Base-by-base conservation (phyloP, 2,113 vertebrate species). In the Gadus macrocephalus region DNA sequence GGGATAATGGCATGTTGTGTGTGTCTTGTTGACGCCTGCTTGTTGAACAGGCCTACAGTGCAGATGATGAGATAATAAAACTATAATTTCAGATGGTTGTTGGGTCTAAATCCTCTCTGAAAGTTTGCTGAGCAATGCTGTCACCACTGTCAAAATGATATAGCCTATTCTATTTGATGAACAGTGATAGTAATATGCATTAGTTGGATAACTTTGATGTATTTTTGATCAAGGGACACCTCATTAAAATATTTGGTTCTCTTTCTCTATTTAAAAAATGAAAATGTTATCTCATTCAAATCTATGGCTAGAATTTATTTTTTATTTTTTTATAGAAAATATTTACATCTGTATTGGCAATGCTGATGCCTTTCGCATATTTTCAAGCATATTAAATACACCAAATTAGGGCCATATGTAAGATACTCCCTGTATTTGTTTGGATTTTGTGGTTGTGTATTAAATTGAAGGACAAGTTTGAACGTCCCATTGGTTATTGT, bases 161-260 rank as follows among this genome's bases (percentile, higher is more conserved):
- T 62, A 49, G n/a, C 20, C 64, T 31, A 71, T 59, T 64, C 22
- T 56, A 22, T 55, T 70, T 70, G 69, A 61, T 70, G 62, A 20
- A 66, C 14, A 14, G n/a, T 58, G n/a, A 27, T 8, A 22, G 3
- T 42, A 22, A 65, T 38, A 58, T 58, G 53, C 62, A 17, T 58
- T 62, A 16, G 53, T 65, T 27, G 28, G 64, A 31, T 8, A 20
- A 28, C 28, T 71, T 12, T 31, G 68, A 69, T 55, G 70, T 65
- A 53, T 49, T 14, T 58, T 64, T 65, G 27, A 65, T 58, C 17
- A 22, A 71, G 17, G 16, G 68, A 53, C 22, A 4, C 42, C 38
- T 38, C n/a, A 28, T 64, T 49, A 64, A 56, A 53, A 53, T 58
- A 27, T 20, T 25, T 58, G 70, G 20, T n/a, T 49, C 4, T 12